A percentile compares a stretch with the other conserved stretches of the same genome.
Conservation (phyloP, 2,888 invertebrate genomes). For the Drosophila buzzatii region DNA sequence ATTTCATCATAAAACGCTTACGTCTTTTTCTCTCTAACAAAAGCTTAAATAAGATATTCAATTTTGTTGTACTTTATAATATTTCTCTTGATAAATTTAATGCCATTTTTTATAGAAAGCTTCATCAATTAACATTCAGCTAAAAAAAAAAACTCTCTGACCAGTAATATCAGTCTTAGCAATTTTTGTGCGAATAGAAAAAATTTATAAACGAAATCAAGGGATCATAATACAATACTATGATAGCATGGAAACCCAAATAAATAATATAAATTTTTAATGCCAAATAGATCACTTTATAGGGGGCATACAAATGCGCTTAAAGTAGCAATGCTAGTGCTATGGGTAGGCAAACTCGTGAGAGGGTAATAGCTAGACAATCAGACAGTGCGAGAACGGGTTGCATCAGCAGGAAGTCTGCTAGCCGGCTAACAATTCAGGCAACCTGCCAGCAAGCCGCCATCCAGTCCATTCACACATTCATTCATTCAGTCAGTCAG, state of each 20-base stretch:
- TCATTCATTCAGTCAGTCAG: conserved; percentile 11
- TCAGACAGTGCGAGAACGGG: conserved; percentile 29
- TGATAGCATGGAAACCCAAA: not conserved
- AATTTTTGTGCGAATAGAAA: not conserved
- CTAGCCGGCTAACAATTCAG: conserved; percentile 13
- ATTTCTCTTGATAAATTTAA: too few relatives aligned
- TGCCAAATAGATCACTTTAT: conserved; percentile 32
- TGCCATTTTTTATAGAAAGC: too few relatives aligned
- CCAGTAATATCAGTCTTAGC: not conserved
- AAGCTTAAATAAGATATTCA: too few relatives aligned
- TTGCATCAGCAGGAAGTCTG: conserved; percentile 7
- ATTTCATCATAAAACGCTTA: too few relatives aligned
- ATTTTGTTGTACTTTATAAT: too few relatives aligned
- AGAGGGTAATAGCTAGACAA: conserved; percentile 2
- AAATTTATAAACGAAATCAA: not conserved
- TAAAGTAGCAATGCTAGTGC: not conserved
- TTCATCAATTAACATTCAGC: too few relatives aligned
- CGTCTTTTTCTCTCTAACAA: too few relatives aligned
- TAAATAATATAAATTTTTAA: conserved; percentile 37
- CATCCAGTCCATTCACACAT: conserved; percentile 4
- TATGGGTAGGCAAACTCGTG: conserved; percentile 1
- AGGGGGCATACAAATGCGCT: conserved; percentile 30
- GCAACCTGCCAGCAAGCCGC: not conserved
- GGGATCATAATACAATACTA: too few relatives aligned
- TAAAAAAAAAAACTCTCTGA: too few relatives aligned